Percentiles rank a stretch among this genome's conserved stretches.
These are phyloP conservation scores for silkworm (Bombyx mori) DNA, from an alignment of 1,140 invertebrate species.

Conservation along the genomic window DNA sequence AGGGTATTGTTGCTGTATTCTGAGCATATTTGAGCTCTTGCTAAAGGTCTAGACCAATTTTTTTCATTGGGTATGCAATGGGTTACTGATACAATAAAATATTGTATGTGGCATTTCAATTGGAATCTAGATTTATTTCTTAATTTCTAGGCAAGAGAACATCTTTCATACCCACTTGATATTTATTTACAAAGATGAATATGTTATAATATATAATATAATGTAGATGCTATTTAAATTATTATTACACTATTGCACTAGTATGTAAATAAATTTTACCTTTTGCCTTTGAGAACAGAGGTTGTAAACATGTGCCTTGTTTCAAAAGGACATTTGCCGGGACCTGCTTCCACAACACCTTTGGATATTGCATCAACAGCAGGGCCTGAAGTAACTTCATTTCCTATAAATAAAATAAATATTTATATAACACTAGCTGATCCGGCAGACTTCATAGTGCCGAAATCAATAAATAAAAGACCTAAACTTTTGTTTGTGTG, in stretches of 20 bases:
- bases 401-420: conserved; percentile 57
- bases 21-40: too few species aligned
- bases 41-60: too few species aligned
- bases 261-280: conserved; percentile 12
- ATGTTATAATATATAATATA: too few species aligned
- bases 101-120: too few species aligned
- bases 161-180: too few species aligned
- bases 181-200: neutral
- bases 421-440: conserved; percentile 26
- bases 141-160: too few species aligned
- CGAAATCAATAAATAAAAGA: neutral
- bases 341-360: conserved; percentile 76
- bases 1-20: too few species aligned
- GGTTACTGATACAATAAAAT: too few species aligned
- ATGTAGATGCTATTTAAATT: neutral
- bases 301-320: conserved; percentile 80
- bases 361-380: conserved; percentile 72
- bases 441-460: too few species aligned
- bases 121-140: too few species aligned
- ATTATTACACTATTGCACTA: neutral
- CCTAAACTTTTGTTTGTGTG: too few species aligned
- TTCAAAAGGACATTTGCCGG: conserved; percentile 86
- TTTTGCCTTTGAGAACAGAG: conserved; percentile 64
- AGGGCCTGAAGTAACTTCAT: conserved; percentile 72
- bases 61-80: too few species aligned